phyloP scores from a whole-genome alignment of 2,797 vertebrate species.

The Myoxocephalus aenaeus region DNA sequence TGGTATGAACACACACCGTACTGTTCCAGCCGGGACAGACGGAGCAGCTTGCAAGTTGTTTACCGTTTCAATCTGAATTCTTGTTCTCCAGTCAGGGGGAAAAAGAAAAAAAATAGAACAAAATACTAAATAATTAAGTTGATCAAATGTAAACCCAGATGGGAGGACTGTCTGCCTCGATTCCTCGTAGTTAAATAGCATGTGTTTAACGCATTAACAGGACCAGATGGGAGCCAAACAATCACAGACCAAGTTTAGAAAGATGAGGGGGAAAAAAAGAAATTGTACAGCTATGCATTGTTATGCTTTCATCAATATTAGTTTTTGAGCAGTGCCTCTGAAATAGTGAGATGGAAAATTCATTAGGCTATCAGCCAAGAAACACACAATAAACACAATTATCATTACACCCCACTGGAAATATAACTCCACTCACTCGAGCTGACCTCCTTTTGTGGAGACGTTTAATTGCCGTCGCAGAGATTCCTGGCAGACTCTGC shows the following conservation, averaged over 20 bases:
- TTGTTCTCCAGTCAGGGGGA: background rate
- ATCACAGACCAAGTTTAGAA: conserved; percentile 14
- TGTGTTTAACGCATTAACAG: conserved; percentile 50
- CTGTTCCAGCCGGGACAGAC: conserved; percentile 30
- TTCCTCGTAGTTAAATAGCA: conserved; percentile 14
- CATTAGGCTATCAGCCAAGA: conserved; percentile 64
- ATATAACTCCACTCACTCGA: conserved; percentile 41
- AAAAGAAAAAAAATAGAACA: background rate
- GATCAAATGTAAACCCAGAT: conserved; percentile 12
- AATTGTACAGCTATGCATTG: conserved; percentile 12
- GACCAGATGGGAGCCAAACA: conserved; percentile 45
- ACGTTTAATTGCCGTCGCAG: conserved; percentile 58
- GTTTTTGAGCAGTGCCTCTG: conserved; percentile 52
- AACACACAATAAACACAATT: conserved; percentile 71
- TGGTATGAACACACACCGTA: conserved; percentile 54
- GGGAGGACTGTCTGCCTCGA: background rate
- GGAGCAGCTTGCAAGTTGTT: conserved; percentile 48
- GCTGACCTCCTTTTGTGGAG: conserved; percentile 56
- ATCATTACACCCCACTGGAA: conserved; percentile 61
- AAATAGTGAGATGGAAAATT: conserved; percentile 66
- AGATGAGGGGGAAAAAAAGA: background rate
- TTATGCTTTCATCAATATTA: conserved; percentile 58
- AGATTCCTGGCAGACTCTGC: conserved; percentile 47
- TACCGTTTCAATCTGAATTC: conserved; percentile 15
- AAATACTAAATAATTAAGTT: conserved; percentile 11